Base-by-base conservation (phyloP, 1,140 invertebrate genomes). In the Heliothis virescens region DNA sequence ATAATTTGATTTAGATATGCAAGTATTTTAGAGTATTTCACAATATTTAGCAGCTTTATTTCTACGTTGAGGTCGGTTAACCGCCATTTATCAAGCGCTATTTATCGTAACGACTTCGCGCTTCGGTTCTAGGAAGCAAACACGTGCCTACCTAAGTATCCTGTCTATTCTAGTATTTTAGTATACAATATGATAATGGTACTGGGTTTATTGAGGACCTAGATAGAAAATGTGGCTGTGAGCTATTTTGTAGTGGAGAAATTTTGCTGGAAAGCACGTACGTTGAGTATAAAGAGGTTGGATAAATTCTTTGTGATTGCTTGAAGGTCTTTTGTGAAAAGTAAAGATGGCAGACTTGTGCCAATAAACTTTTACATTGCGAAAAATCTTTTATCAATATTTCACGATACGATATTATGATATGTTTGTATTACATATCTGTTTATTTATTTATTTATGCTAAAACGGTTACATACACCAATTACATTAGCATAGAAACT, bases 41-140 rank as follows among this genome's bases (percentile, higher is more conserved):
- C 74, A 76, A 65, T 48, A 76, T 76, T 76, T 76, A 76, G 74
- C 50, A 52, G 53, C 74, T 76, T 63, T 76, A 76, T 76, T 63
- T 76, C 74, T 76, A 59, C 52, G 63, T 55, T 71, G 48, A 18
- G 59, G 47, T 55, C n/a, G 53, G 60, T 2, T 47, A 52, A 62
- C 52, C 13, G 41, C 7, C 63, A 78, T 84, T 85, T 86, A 87
- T 87, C 86, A 84, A 75, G 67, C 48, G 81, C 82, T 85, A 83
- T 87, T 87, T 84, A 87, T 87, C 86, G 82, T 85, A 85, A 87
- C 82, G 80, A 83, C 78, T 86, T 85, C 80, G 83, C 81, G 79
- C 84, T 80, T 85, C 59, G 76, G 62, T 73, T 63, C 79, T 73
- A 79, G 79, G 82, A 82, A 82, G 80, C 29, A 10, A 41, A 50